A percentile compares a stretch with the other conserved stretches of the same genome.
These are phyloP conservation scores for Pasiphila rectangulata DNA, from an alignment of 2,888 invertebrate genomes.

Conservation along the genomic window DNA sequence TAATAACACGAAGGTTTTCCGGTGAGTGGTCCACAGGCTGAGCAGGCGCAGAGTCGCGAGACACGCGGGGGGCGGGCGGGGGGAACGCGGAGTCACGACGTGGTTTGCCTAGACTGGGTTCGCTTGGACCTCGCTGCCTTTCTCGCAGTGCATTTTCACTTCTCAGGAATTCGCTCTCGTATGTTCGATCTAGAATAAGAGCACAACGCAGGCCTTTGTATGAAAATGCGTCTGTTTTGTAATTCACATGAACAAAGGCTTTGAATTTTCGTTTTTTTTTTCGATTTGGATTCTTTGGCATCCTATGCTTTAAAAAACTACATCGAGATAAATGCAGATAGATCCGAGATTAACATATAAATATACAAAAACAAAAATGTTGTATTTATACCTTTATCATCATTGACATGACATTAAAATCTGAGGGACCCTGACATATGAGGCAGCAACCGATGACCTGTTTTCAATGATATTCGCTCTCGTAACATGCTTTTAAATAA, in stretches of 20 bases:
- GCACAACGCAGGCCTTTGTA: slow-evolving; percentile 26
- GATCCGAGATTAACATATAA: too few relatives aligned
- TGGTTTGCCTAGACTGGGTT: slow-evolving; percentile 70
- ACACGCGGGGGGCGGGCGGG: slow-evolving; percentile 31
- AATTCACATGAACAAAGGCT: slow-evolving; percentile 2
- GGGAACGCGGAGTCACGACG: slow-evolving; percentile 57
- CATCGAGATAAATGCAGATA: background rate
- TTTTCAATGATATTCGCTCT: slow-evolving; percentile 49
- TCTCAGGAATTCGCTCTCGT: slow-evolving; percentile 37
- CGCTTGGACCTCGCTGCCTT: slow-evolving; percentile 36
- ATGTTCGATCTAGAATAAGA: slow-evolving; percentile 31
- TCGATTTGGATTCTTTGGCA: background rate
- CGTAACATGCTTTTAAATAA: slow-evolving; percentile 44
- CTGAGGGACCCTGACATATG: slow-evolving; percentile 72
- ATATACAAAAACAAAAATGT: slow-evolving; percentile 5
- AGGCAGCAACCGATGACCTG: slow-evolving; percentile 55
- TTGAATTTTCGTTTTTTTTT: background rate
- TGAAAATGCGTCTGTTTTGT: slow-evolving; percentile 14
- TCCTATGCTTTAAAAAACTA: background rate
- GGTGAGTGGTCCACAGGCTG: slow-evolving; percentile 48
- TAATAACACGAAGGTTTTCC: slow-evolving; percentile 62
- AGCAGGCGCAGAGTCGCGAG: slow-evolving; percentile 40
- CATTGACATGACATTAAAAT: slow-evolving; percentile 54
- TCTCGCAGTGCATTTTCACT: slow-evolving; percentile 44
- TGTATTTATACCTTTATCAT: slow-evolving; percentile 20